These are phyloP conservation scores for Pelmatolapia mariae DNA, from an alignment of 2,113 vertebrate species.

Conservation along the genomic window DNA sequence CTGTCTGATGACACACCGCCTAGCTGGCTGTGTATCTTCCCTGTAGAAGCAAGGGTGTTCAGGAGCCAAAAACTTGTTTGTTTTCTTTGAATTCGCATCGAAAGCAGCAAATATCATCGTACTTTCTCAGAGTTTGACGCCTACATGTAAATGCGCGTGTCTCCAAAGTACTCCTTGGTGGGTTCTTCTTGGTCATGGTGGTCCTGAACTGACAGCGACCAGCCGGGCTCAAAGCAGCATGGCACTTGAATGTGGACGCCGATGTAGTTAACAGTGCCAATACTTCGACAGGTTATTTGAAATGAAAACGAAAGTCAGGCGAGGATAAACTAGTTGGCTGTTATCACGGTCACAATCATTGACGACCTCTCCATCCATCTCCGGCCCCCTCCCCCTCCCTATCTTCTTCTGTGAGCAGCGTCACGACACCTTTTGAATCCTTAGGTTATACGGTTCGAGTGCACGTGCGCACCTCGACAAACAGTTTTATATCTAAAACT, in stretches of 20 bases:
- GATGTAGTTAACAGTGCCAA: neutral
- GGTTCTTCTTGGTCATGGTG: slow-evolving; percentile 29
- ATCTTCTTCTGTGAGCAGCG: slow-evolving; percentile 17
- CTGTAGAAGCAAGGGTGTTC: neutral
- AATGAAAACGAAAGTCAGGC: slow-evolving; percentile 3
- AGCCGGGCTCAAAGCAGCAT: neutral
- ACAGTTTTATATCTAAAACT: neutral
- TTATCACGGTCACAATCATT: slow-evolving; percentile 18
- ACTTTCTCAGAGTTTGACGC: slow-evolving; percentile 1
- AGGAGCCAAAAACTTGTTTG: slow-evolving; percentile 23
- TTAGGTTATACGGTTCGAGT: neutral
- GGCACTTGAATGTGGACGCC: neutral
- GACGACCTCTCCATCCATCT: slow-evolving; percentile 51
- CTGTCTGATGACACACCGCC: slow-evolving; percentile 57
- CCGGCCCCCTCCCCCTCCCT: slow-evolving; percentile 7
- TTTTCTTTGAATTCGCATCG: neutral
- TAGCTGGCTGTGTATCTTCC: neutral
- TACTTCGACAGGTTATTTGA: neutral
- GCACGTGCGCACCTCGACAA: slow-evolving; percentile 8
- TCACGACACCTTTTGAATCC: slow-evolving; percentile 62
- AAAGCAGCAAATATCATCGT: neutral
- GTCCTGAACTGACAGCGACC: slow-evolving; percentile 75
- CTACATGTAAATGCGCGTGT: neutral
- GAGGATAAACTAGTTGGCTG: neutral
- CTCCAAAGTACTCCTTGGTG: neutral